A percentile compares a stretch with the other conserved stretches of the same genome.
These are phyloP conservation scores for rat (Rattus norvegicus) DNA, from an alignment of 2,113 vertebrate genomes.

Conservation along the genomic window GRCr8 NC_086032.1:91966501-91967000, in stretches of 20 bases:
- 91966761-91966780: background rate
- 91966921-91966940: too few species aligned
- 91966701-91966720: background rate
- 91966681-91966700: background rate
- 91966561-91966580: too few species aligned
- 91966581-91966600: too few species aligned
- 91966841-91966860: background rate
- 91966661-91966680: background rate
- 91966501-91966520: background rate
- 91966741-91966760: background rate
- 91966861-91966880: background rate
- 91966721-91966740: background rate
- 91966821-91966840: background rate
- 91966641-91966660: background rate
- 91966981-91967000: too few species aligned
- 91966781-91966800: background rate
- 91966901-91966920: background rate
- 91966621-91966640: background rate
- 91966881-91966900: background rate
- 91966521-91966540: background rate
- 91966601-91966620: background rate
- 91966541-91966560: too few species aligned
- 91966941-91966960: too few species aligned
- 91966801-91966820: background rate
- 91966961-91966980: too few species aligned